These are phyloP conservation scores for Caenorhabditis sp. DNA, from an alignment of 2,888 invertebrate species.

Conservation along the genomic window DNA sequence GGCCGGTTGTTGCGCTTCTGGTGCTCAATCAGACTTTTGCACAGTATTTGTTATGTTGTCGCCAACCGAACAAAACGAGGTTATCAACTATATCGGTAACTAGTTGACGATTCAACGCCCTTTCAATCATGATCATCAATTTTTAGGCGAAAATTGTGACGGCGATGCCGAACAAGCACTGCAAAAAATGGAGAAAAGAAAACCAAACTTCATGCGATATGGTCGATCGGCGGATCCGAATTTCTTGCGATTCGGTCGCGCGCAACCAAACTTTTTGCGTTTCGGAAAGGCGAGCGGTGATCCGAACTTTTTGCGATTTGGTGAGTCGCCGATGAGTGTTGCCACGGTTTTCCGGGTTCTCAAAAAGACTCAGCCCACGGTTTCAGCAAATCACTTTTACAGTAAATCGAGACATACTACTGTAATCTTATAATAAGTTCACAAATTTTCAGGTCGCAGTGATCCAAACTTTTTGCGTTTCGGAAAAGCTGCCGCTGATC, in stretches of 20 bases:
- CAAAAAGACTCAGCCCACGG: background rate
- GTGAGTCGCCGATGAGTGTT: slow-evolving; percentile 16
- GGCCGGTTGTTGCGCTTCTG: slow-evolving; percentile 56
- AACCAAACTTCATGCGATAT: slow-evolving; percentile 69
- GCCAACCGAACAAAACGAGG: slow-evolving; percentile 60
- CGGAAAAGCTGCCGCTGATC: slow-evolving; percentile 61
- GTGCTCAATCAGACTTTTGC: slow-evolving; percentile 59
- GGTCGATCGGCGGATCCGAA: slow-evolving; percentile 67
- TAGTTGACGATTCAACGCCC: background rate
- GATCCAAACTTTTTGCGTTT: slow-evolving; percentile 67
- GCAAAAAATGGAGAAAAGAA: slow-evolving; percentile 65
- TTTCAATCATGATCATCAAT: background rate
- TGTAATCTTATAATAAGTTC: background rate
- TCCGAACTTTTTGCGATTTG: slow-evolving; percentile 67
- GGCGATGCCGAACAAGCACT: slow-evolving; percentile 58
- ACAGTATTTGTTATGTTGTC: slow-evolving; percentile 60
- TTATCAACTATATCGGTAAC: slow-evolving; percentile 51
- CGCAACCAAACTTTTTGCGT: slow-evolving; percentile 66
- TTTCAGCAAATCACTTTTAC: background rate
- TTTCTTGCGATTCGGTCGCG: slow-evolving; percentile 63
- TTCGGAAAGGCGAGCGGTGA: slow-evolving; percentile 66
- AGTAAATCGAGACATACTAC: background rate
- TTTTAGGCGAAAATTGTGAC: slow-evolving; percentile 61
- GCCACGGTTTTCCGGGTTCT: background rate
- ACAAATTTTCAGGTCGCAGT: slow-evolving; percentile 40